These are phyloP conservation scores for Tupaia tana DNA, from an alignment of 2,113 vertebrate genomes.

Conservation along the genomic window DNA sequence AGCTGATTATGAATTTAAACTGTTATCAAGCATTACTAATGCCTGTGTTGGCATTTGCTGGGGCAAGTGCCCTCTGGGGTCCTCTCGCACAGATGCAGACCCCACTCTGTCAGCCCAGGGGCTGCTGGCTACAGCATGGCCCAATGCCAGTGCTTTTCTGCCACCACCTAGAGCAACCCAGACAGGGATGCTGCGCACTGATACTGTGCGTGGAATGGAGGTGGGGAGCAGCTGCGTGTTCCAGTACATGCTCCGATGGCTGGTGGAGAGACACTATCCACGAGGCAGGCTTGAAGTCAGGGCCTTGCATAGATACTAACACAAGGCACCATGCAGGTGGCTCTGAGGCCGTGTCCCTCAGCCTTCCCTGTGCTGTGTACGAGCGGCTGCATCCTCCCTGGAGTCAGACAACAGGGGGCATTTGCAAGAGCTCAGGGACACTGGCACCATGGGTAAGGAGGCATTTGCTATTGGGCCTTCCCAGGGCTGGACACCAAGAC, in stretches of 20 bases:
- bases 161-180: background rate
- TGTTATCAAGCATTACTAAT: background rate
- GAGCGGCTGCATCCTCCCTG: background rate
- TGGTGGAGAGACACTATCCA: background rate
- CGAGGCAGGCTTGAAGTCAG: background rate
- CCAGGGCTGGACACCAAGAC: background rate
- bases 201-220: background rate
- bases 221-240: background rate
- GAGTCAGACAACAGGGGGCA: background rate
- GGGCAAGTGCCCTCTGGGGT: background rate
- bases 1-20: background rate
- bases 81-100: background rate
- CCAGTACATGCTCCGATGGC: accelerated
- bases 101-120: background rate
- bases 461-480: background rate
- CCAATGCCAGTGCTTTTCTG: background rate
- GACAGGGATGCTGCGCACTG: background rate
- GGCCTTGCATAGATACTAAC: background rate
- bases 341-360: background rate
- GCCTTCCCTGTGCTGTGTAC: background rate
- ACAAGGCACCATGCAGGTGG: background rate
- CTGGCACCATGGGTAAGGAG: background rate
- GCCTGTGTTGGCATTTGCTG: background rate
- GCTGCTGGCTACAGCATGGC: too few species aligned
- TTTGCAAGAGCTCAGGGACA: background rate